phyloP scores from a whole-genome alignment of 2,888 invertebrate genomes.

The Drosophila engyochracea region DNA sequence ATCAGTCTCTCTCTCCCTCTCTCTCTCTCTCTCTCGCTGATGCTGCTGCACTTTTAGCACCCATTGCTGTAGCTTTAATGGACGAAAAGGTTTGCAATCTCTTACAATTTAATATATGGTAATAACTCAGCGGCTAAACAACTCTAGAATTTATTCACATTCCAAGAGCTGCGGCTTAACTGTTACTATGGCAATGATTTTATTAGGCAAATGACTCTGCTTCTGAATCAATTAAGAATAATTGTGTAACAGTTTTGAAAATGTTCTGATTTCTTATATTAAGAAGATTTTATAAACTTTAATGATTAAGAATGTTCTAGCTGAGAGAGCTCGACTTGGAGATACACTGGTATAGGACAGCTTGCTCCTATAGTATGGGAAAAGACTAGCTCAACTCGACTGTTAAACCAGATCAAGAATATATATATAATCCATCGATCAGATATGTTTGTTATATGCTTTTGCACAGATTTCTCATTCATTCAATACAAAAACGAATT shows the following conservation, averaged over 20 bases:
- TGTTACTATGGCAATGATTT: background rate
- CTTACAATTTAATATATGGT: conserved; percentile 6
- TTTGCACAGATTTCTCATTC: background rate
- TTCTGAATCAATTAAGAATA: background rate
- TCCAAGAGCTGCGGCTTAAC: background rate
- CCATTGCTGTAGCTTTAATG: conserved; percentile 15
- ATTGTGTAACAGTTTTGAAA: background rate
- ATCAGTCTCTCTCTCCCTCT: background rate
- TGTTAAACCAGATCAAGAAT: background rate
- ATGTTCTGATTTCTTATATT: background rate
- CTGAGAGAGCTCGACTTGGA: background rate
- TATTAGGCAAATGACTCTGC: background rate
- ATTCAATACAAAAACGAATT: no score
- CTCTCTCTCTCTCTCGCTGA: conserved; percentile 24
- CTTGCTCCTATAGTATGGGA: background rate
- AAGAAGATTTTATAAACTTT: background rate
- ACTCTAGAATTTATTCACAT: conserved; percentile 7
- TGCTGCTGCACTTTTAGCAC: conserved; percentile 50
- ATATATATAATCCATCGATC: background rate
- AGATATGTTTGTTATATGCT: background rate
- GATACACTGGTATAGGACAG: background rate
- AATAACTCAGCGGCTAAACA: conserved; percentile 25
- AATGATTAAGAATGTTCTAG: background rate
- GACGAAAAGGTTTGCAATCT: conserved; percentile 14
- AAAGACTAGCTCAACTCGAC: background rate